Evolutionary conservation across 1,140 invertebrate genomes (phyloP).

Genomic region (Drosophila teissieri): DNA sequence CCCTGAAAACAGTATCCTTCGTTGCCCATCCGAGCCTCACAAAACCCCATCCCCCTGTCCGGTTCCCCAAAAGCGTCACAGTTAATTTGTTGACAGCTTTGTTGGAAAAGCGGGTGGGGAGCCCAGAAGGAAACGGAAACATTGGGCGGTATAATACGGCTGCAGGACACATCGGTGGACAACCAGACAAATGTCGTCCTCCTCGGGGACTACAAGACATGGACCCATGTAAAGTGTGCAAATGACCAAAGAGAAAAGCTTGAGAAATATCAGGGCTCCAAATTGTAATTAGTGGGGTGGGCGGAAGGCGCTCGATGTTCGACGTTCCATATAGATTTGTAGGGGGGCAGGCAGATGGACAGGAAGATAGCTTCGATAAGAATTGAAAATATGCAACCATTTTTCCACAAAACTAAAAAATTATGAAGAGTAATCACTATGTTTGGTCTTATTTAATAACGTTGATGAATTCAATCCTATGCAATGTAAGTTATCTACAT

Average conservation of each 20-base stretch:
- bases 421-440: no score
- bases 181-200: constrained; percentile 49
- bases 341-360: constrained; percentile 2
- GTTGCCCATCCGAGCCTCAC: not conserved
- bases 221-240: constrained; percentile 58
- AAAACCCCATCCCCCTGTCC: not conserved
- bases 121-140: constrained; percentile 18
- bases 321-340: constrained; percentile 20
- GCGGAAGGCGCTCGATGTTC: not conserved
- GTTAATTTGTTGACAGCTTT: constrained; percentile 81
- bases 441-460: no score
- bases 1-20: constrained; percentile 18
- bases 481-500: no score
- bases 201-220: constrained; percentile 56
- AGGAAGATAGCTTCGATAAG: not conserved
- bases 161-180: constrained; percentile 42
- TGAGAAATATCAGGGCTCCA: constrained; percentile 43
- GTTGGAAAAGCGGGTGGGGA: constrained; percentile 21
- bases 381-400: not conserved
- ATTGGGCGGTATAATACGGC: constrained; percentile 29
- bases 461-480: no score
- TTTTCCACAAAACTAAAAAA: no score
- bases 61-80: constrained; percentile 60
- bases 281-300: constrained; percentile 47
- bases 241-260: constrained; percentile 51